These are phyloP conservation scores for Mobula hypostoma DNA, from an alignment of 2,113 vertebrate species.

Conservation along the genomic window DNA sequence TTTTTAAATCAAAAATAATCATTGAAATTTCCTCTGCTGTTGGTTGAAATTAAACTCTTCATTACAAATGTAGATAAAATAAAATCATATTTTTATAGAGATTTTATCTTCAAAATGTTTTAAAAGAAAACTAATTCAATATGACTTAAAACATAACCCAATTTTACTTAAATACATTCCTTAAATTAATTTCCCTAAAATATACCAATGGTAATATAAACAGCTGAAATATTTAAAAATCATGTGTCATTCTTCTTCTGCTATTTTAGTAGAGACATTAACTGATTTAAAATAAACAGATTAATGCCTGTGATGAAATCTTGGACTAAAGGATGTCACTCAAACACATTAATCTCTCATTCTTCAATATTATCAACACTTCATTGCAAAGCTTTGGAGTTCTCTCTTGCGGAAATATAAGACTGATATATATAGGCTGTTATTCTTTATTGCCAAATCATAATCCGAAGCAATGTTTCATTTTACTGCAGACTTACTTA, in stretches of 20 bases:
- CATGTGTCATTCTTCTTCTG: neutral
- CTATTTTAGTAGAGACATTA: neutral
- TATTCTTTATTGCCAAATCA: neutral
- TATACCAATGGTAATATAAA: neutral
- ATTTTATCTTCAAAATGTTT: neutral
- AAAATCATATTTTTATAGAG: neutral
- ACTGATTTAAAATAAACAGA: neutral
- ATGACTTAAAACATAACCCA: neutral
- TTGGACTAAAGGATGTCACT: neutral
- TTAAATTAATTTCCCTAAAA: neutral
- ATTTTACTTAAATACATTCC: neutral
- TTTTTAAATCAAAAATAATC: neutral
- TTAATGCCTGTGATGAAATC: neutral
- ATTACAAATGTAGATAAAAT: neutral
- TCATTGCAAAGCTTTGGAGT: neutral
- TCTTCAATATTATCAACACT: neutral
- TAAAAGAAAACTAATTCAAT: neutral
- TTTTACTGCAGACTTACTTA: neutral
- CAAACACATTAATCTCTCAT: neutral
- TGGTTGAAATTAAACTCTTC: neutral
- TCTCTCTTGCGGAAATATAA: neutral
- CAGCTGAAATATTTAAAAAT: neutral
- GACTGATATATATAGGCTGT: neutral
- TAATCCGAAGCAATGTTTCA: neutral
- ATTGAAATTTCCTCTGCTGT: neutral